Evolutionary conservation across 2,113 vertebrate genomes (phyloP).

Genomic region (Rallus limicola): DNA sequence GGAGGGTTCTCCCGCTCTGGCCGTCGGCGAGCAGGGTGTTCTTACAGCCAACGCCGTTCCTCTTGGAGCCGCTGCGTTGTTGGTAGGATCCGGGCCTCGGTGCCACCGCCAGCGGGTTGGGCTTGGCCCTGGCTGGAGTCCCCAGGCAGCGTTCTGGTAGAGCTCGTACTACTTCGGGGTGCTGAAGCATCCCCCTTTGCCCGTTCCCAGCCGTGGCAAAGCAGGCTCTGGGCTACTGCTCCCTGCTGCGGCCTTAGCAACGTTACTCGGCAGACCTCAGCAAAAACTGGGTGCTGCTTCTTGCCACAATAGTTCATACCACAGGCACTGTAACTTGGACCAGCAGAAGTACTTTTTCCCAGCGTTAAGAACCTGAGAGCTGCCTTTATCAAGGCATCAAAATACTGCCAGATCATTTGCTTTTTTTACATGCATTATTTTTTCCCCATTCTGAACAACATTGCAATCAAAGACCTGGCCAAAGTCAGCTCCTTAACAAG

Average conservation of each 20-base stretch:
- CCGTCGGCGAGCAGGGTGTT: not conserved
- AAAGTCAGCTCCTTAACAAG: conserved; percentile 14
- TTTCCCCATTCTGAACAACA: not conserved
- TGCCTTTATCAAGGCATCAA: not conserved
- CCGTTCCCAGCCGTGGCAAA: not conserved
- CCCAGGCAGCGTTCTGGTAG: not conserved
- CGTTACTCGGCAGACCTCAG: not conserved
- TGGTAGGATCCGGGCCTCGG: accelerated
- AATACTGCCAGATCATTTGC: not conserved
- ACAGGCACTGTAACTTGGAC: conserved; percentile 5
- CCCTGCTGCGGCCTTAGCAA: not conserved
- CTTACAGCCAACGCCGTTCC: not conserved
- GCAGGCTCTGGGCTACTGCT: not conserved
- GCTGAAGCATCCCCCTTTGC: not conserved
- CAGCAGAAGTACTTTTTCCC: not conserved
- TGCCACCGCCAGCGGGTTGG: accelerated
- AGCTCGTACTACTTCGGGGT: not conserved
- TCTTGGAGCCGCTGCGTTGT: not conserved
- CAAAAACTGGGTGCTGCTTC: not conserved
- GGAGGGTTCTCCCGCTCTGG: accelerated
- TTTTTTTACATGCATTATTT: not conserved
- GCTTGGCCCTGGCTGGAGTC: not conserved
- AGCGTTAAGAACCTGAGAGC: not conserved
- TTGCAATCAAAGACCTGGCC: not conserved
- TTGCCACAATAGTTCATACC: not conserved